These are phyloP conservation scores for Branchellion lobata DNA, from an alignment of 2,888 invertebrate genomes.

Conservation along the genomic window DNA sequence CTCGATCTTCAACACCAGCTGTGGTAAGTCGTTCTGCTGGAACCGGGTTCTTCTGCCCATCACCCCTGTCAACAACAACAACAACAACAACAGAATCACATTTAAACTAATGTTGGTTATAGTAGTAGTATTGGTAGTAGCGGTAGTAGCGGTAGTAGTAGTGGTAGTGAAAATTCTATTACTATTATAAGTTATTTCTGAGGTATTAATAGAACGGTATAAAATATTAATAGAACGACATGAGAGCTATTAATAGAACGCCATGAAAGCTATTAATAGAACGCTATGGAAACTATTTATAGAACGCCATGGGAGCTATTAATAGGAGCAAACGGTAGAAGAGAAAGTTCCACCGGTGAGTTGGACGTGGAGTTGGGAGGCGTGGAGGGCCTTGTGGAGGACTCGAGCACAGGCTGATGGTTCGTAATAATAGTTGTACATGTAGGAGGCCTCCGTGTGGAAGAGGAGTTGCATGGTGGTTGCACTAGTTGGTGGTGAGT, in stretches of 20 bases:
- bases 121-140: background rate
- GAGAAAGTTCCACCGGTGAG: slow-evolving; percentile 68
- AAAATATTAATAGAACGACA: background rate
- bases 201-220: background rate
- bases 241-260: no score
- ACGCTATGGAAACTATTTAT: no score
- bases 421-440: slow-evolving; percentile 75
- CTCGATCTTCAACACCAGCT: slow-evolving; percentile 73
- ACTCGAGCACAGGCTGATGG: slow-evolving; percentile 72
- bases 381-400: slow-evolving; percentile 69
- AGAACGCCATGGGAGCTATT: no score
- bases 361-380: slow-evolving; percentile 71
- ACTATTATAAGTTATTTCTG: background rate
- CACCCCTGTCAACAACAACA: slow-evolving; percentile 65
- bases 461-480: slow-evolving; percentile 45
- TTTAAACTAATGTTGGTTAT: background rate
- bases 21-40: slow-evolving; percentile 79
- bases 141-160: background rate
- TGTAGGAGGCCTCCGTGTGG: slow-evolving; percentile 68
- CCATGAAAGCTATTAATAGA: no score
- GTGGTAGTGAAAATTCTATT: background rate
- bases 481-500: background rate
- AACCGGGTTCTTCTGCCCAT: slow-evolving; percentile 86
- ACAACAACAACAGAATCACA: no score
- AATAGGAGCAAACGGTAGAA: no score